Base-by-base conservation (phyloP, 2,888 invertebrate genomes). In the Emesis furor region DNA sequence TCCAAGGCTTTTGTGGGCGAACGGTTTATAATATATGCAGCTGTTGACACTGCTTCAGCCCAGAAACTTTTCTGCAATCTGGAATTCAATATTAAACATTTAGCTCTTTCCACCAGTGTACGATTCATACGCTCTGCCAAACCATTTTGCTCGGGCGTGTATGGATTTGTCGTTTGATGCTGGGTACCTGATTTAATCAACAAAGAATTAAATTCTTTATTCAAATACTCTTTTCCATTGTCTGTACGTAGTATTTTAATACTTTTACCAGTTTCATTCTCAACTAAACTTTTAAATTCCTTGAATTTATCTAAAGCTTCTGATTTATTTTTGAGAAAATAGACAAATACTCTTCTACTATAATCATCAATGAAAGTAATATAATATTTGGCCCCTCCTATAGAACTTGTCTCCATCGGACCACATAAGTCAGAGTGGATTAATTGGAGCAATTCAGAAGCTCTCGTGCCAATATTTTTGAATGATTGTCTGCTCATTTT, bases 131-230 rank as follows among this genome's bases (percentile, higher is more conserved):
- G 62, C 74, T 93, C 92, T 8, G 90, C 86, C 6, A 89, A 14
- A 0, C 91, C 92, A 85, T 92, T 93, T 65, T 90, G 89, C 72
- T 92, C 83, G 0, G 90, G 91, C 2, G 84, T 89, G 65, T 91
- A 87, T 1, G 92, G 85, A 30, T 87, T 84, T 0, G 89, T 85
- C 0, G 82, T 79, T 76, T 89, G 79, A 73, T 90, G 89, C 2
- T 68, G 37, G 2, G 91, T 92, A 24, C 91, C 91, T 73, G n/a
- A 14, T 8, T 65, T 78, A 2, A 8, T 76, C 14, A 84, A 76
- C 10, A 17, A 87, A 8, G 30, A 59, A 3, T 74, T 55, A 82
- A 87, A 82, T 1, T 82, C 67, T 14, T 32, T 82, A 24, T 78
- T 86, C 3, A 65, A 17, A 78, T 83, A 87, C 72, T 86, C 82